Conservation (phyloP, 1,140 invertebrate species). For the Halotydeus destructor region DNA sequence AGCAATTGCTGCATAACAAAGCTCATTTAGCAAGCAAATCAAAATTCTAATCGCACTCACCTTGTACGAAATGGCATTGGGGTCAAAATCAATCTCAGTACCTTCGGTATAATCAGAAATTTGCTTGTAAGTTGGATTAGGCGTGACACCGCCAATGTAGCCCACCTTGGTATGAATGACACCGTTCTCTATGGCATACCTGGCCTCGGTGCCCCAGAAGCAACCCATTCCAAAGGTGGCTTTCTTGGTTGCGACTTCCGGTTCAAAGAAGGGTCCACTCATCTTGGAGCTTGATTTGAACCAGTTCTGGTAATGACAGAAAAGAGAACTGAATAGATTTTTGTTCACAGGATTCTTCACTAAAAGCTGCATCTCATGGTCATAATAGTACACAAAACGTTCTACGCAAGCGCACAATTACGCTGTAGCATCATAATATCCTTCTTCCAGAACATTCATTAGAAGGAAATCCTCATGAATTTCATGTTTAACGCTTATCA, state of each 20-base stretch:
- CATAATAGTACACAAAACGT: too few relatives aligned
- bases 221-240: constrained; percentile 39
- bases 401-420: too few relatives aligned
- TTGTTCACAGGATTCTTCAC: too few relatives aligned
- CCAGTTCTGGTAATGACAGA: too few relatives aligned
- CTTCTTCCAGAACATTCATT: too few relatives aligned
- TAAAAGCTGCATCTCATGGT: too few relatives aligned
- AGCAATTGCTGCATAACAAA: constrained; percentile 35
- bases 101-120: constrained; percentile 87
- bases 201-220: constrained; percentile 84
- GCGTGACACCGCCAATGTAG: constrained; percentile 65
- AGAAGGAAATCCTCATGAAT: too few relatives aligned
- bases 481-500: too few relatives aligned
- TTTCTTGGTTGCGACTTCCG: background rate
- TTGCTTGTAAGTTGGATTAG: constrained; percentile 58
- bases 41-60: background rate
- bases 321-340: too few relatives aligned
- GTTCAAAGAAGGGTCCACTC: too few relatives aligned
- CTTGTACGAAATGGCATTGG: constrained; percentile 44
- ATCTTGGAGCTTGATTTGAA: too few relatives aligned
- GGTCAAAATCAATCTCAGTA: constrained; percentile 72
- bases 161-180: constrained; percentile 77
- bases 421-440: too few relatives aligned
- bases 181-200: constrained; percentile 62
- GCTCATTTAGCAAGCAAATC: constrained; percentile 2